Evolutionary conservation across 2,888 invertebrate genomes (phyloP).

Genomic region (Rhagophthalmus giganteus): DNA sequence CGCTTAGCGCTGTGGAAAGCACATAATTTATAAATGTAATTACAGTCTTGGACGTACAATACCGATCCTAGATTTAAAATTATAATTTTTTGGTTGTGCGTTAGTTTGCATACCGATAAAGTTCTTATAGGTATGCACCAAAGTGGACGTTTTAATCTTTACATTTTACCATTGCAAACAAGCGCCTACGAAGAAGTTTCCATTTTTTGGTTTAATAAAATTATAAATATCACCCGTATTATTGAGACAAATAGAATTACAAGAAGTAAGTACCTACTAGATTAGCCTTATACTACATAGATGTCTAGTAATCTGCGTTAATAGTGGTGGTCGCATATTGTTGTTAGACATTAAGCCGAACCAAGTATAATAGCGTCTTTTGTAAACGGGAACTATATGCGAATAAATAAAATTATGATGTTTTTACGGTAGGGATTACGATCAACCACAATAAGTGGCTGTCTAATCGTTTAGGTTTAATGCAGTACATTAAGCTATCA

Average conservation of each 20-base stretch:
- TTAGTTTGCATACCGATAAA: background rate
- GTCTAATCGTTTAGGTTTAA: constrained; percentile 12
- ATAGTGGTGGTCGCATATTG: too few relatives aligned
- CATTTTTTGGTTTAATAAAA: background rate
- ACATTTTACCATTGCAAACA: background rate
- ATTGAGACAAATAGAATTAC: too few relatives aligned
- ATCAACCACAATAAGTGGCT: constrained; percentile 7
- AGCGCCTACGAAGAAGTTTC: background rate
- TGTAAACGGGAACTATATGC: too few relatives aligned
- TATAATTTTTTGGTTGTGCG: background rate
- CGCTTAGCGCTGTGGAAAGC: constrained; percentile 32
- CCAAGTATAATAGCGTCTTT: too few relatives aligned
- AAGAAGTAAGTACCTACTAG: too few relatives aligned
- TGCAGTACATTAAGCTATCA: constrained; percentile 4
- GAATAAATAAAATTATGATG: constrained; percentile 16
- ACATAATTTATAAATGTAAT: constrained; percentile 40
- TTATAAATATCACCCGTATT: background rate
- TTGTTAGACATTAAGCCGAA: too few relatives aligned
- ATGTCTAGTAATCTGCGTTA: too few relatives aligned
- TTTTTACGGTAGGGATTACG: constrained; percentile 11
- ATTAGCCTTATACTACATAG: too few relatives aligned
- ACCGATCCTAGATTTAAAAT: background rate
- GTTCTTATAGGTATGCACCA: too few relatives aligned
- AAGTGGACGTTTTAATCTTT: too few relatives aligned
- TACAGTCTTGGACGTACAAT: constrained; percentile 22